Evolutionary conservation across 1,140 invertebrate genomes (phyloP), one percentile per base, ranked within the genome.

Genomic region (Drosophila athabasca): DNA sequence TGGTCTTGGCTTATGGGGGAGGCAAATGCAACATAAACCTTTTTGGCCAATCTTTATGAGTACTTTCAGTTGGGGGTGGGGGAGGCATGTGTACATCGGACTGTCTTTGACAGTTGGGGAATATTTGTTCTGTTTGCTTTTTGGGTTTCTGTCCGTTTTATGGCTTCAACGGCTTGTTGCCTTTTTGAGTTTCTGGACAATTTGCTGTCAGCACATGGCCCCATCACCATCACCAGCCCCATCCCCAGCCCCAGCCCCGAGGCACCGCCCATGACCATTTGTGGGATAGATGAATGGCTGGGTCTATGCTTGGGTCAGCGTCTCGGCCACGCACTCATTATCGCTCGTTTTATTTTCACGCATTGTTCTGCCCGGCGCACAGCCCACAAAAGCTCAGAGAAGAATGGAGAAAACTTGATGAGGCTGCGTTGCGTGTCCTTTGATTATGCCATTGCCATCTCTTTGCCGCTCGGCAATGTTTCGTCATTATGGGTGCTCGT

Each of bases 351-450:
- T 83, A 84, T 79, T 83, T 79, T 79, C 61, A 83, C 62, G 80
- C 80, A 83, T 83, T 83, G 77, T 84, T 79, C 62, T 60, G 35
- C 52, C 26, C 66, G 62, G 46, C 26, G 26, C 48, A 24, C 6
- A 8, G 11, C 35, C 13, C 26, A 45, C 48, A 46, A 61, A 46
- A 62, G 45, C 41, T 41, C 26, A 44, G 59, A 62, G 2, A 22
- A 55, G 54, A 46, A 46, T 54, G 41, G 11, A 64, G 64, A 65
- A 66, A 65, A 83, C 55, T 83, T 83, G 79, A 84, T 84, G 81
- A 84, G 64, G 76, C 82, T 81, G 81, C 65, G 73, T 84, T 81
- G 81, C 65, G 73, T 84, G 82, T 85, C 82, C 79, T 62, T 85
- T 85, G 81, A 85, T 85, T 81, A 75, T 78, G 66, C 82, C 59